Base-by-base conservation (phyloP, 2,888 invertebrate species). In the Dastarcus helophoroides region DNA sequence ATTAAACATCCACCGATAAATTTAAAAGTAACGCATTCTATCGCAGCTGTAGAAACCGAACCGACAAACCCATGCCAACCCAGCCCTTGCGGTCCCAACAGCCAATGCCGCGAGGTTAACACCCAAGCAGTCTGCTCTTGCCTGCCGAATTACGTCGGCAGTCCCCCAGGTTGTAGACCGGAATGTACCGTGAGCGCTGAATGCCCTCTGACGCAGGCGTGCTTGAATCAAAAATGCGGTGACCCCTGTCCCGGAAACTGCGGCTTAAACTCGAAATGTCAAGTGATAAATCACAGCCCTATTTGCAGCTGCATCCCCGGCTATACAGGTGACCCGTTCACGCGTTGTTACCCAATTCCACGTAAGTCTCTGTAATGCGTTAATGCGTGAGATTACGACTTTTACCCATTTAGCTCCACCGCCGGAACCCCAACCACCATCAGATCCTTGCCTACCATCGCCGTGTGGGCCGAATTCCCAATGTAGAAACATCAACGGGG, bases 181-280 rank as follows among this genome's bases (percentile, higher is more conserved):
- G 82, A 83, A 60, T 86, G 85, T 54, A 73, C 77, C 14, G 68
- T 77, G 15, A 84, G 79, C 47, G 73, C 79, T 1, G 85, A 85
- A 56, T 88, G 88, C 55, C 53, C 76, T 2, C 62, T 66, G 10
- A 71, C 77, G 42, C 73, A 72, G 50, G 79, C 85, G 3, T 88
- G 88, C 48, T 62, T 81, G 7, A 74, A 78, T 48, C 74, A 76
- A 43, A 82, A 81, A 61, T 89, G 89, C 54, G 54, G 64, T 13
- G 72, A 85, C 56, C 86, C 88, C 19, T 88, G 88, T 42, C 71
- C 73, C 16, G 74, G 72, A 34, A 73, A 73, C 29, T 82, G 80
- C 47, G 81, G 79, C 22, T 62, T 64, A 49, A 74, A 76, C 46
- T 66, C 79, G 3, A 63, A 70, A 21, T 88, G 88, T 50, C 71